Conservation (phyloP, 2,113 vertebrate species). For the Dromiciops gliroides region DNA sequence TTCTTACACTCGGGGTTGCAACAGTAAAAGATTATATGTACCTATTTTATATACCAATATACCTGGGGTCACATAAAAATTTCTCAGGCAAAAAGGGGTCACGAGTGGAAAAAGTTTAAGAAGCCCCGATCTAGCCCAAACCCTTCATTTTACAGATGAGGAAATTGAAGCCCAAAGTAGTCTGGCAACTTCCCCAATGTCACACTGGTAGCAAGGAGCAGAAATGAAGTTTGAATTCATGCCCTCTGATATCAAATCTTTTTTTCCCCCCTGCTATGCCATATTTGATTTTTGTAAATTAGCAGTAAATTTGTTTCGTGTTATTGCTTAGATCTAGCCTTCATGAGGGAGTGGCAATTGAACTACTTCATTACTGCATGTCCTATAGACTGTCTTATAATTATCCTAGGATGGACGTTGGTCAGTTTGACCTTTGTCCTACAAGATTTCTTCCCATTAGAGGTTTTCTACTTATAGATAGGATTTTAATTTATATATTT, state of each 20-base stretch:
- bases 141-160: background rate
- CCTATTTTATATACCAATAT: too few species aligned
- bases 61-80: too few species aligned
- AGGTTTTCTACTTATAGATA: background rate
- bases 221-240: background rate
- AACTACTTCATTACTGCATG: background rate
- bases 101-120: too few species aligned
- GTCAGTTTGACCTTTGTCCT: background rate
- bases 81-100: too few species aligned
- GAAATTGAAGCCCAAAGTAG: background rate
- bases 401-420: background rate
- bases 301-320: background rate
- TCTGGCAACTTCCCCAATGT: background rate
- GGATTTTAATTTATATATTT: background rate
- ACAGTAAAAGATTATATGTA: too few species aligned
- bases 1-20: too few species aligned
- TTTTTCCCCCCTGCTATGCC: background rate
- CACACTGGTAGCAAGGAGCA: background rate
- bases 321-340: background rate
- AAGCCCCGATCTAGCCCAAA: background rate
- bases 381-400: background rate
- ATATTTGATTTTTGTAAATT: background rate
- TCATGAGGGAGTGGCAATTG: background rate
- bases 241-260: background rate
- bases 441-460: background rate